Base-by-base conservation (phyloP, 2,888 invertebrate genomes). In the Mamestra brassicae region DNA sequence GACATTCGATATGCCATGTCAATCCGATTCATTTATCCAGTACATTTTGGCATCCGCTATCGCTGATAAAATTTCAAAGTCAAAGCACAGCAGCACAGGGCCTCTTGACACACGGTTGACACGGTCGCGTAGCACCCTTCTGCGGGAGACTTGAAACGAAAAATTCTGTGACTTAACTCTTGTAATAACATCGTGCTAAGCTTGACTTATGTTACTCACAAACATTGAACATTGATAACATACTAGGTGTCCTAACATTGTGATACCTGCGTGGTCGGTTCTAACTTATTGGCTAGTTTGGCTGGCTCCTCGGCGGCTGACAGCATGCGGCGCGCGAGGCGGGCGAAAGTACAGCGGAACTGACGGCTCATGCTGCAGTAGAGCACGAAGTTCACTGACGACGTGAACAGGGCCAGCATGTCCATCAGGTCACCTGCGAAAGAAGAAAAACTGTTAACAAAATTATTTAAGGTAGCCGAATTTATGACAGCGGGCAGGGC, bases 281-380 rank as follows among this genome's bases (percentile, higher is more conserved):
- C 96, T 80, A 94, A 90, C 84, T 96, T 96, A 76, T 92, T 92
- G 17, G 92, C 86, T 60, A 94, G 93, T 85, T 96, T 96, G 54
- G 92, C 93, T 0, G 96, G 95, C 64, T 96, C 95, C 50, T 94
- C 95, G 0, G 94, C 74, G 0, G 94, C 92, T 4, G 94, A 95
- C 36, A 96, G 85, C 90, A 95, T 88, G 4, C 95, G 87, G 1
- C 97, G 96, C 90, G 99, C 99, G 47, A 98, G 97, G 78, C 98
- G 96, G 38, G 97, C 97, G 92, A 98, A 98, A 0, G 98, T 98
- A 83, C 97, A 97, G 5, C 99, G 97, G 94, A 99, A 99, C 95
- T 99, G 99, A 38, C 98, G 97, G 83, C 98, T 98, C 99, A 99
- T 99, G 84, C 98, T 97, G 96, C 99, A 99, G 96, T 99, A 99